These are phyloP conservation scores for Drosophila pullipes DNA, from an alignment of 2,888 invertebrate species.

Conservation along the genomic window DNA sequence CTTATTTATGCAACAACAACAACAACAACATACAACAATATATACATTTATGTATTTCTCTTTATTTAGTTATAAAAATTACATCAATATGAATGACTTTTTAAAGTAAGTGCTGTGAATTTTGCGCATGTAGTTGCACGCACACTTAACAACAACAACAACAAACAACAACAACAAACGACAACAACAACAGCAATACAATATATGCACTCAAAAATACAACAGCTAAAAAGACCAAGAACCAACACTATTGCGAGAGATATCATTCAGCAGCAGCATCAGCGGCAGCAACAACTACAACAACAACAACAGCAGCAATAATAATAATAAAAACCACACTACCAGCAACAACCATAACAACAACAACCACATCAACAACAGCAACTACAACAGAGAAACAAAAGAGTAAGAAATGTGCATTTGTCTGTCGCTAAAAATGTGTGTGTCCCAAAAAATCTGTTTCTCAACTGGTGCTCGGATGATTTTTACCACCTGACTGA, in stretches of 20 bases:
- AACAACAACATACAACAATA: conserved; percentile 22
- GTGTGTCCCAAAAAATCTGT: conserved; percentile 13
- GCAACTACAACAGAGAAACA: conserved; percentile 12
- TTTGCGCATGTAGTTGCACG: conserved; percentile 57
- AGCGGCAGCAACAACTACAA: conserved; percentile 15
- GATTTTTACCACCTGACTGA: conserved; percentile 6
- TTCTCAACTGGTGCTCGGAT: conserved; percentile 28
- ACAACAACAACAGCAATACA: conserved; percentile 5
- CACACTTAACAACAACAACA: conserved; percentile 42
- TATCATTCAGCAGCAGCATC: conserved; percentile 19
- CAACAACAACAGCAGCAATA: conserved; percentile 9
- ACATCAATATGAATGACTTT: conserved; percentile 85
- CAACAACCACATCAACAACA: conserved; percentile 9
- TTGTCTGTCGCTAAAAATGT: conserved; percentile 26
- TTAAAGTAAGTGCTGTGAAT: conserved; percentile 76
- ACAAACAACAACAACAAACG: background rate
- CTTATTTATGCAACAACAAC: conserved; percentile 33
- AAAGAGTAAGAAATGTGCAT: conserved; percentile 41
- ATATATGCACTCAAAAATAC: conserved; percentile 34
- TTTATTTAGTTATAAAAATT: conserved; percentile 84
- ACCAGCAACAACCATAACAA: conserved; percentile 10
- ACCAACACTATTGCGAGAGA: conserved; percentile 25
- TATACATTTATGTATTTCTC: conserved; percentile 59
- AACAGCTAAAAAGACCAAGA: conserved; percentile 41
- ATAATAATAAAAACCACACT: conserved; percentile 9